Conservation (phyloP, 2,888 invertebrate genomes). For the Cantharis flavilabris region DNA sequence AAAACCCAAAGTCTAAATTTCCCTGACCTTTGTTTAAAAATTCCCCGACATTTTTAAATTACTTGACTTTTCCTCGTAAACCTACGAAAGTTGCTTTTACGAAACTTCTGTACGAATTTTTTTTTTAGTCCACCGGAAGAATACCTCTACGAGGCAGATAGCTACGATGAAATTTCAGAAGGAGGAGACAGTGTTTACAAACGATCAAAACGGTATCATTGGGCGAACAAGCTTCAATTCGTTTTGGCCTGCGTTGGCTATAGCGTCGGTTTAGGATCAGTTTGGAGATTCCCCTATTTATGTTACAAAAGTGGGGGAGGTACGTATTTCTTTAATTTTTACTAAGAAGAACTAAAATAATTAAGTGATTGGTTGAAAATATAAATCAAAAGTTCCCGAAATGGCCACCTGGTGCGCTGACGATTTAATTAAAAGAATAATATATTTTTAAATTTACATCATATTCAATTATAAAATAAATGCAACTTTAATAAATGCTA, state of each 20-base stretch:
- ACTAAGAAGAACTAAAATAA: too few relatives aligned
- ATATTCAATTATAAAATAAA: background rate
- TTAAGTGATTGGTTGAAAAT: too few relatives aligned
- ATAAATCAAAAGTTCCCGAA: too few relatives aligned
- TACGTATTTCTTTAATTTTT: constrained; percentile 52
- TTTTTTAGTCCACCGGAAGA: constrained; percentile 72
- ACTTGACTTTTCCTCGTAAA: too few relatives aligned
- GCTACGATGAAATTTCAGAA: constrained; percentile 72
- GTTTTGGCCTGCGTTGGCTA: constrained; percentile 88
- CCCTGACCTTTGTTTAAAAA: too few relatives aligned
- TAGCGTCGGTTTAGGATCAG: constrained; percentile 86
- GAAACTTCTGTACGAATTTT: too few relatives aligned
- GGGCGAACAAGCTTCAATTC: constrained; percentile 89
- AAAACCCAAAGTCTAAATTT: too few relatives aligned
- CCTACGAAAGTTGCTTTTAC: too few relatives aligned
- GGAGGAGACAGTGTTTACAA: constrained; percentile 70
- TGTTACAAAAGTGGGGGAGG: constrained; percentile 91
- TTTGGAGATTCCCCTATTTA: constrained; percentile 92
- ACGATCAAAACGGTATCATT: constrained; percentile 79
- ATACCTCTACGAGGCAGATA: constrained; percentile 75
- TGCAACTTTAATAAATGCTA: background rate
- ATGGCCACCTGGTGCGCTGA: too few relatives aligned
- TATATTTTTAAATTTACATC: background rate
- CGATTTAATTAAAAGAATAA: too few relatives aligned
- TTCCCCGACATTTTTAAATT: too few relatives aligned